Conservation (phyloP, 2,113 vertebrate species). For the Eubucco bourcierii region DNA sequence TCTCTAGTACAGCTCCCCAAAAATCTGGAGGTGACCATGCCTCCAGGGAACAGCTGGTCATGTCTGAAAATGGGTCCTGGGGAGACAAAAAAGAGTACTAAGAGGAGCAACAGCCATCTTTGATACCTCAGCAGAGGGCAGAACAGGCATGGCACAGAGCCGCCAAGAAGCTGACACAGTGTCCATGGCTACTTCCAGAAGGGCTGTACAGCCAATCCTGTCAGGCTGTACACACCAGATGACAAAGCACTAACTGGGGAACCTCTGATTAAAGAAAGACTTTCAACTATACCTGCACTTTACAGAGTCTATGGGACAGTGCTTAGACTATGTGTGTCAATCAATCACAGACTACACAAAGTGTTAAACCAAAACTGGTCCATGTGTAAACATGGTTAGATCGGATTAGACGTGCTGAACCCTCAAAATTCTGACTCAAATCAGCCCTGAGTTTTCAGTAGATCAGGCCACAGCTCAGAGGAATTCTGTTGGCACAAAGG, state of each 20-base stretch:
- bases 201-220: background rate
- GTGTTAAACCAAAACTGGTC: background rate
- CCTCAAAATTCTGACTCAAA: background rate
- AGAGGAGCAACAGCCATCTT: background rate
- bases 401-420: background rate
- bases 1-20: background rate
- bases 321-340: background rate
- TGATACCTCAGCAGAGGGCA: background rate
- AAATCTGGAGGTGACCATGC: background rate
- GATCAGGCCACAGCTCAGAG: background rate
- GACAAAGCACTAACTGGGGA: background rate
- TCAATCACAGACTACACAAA: background rate
- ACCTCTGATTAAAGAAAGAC: background rate
- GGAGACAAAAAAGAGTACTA: background rate
- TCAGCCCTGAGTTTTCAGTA: background rate
- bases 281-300: background rate
- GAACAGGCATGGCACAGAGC: background rate
- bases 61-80: background rate
- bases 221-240: fast-evolving
- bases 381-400: background rate
- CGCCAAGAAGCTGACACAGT: fast-evolving
- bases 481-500: background rate
- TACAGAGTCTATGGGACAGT: background rate
- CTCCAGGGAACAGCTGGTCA: background rate
- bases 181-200: background rate